These are phyloP conservation scores for Mamestra configurata DNA, from an alignment of 1,140 invertebrate species.

Conservation along the genomic window DNA sequence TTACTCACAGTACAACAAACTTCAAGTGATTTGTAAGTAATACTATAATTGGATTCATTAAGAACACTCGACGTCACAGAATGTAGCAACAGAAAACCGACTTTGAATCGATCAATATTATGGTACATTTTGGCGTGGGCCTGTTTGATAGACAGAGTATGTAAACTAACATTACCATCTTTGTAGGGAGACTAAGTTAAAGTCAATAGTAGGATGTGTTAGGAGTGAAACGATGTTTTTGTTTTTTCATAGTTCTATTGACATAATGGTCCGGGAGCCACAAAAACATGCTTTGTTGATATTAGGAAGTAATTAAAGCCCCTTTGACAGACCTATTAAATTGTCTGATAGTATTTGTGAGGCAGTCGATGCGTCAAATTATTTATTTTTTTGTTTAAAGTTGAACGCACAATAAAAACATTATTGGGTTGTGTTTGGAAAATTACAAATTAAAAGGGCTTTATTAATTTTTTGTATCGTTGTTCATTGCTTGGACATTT, in stretches of 20 bases:
- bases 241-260: slow-evolving; percentile 61
- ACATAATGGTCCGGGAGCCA: slow-evolving; percentile 68
- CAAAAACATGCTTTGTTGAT: slow-evolving; percentile 80
- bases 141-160: not conserved
- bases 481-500: not conserved
- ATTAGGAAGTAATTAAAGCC: slow-evolving; percentile 83
- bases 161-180: slow-evolving; percentile 3
- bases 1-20: slow-evolving; percentile 16
- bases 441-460: slow-evolving; percentile 4
- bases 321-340: slow-evolving; percentile 76
- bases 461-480: slow-evolving; percentile 17
- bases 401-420: slow-evolving; percentile 5
- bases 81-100: not conserved
- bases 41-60: slow-evolving; percentile 52
- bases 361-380: slow-evolving; percentile 68
- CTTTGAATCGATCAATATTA: not conserved
- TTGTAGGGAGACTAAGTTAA: slow-evolving; percentile 19
- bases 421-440: slow-evolving; percentile 20
- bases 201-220: slow-evolving; percentile 51
- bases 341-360: slow-evolving; percentile 64
- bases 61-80: not conserved
- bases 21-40: slow-evolving; percentile 45
- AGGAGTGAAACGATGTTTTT: slow-evolving; percentile 45
- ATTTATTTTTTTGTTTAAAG: slow-evolving; percentile 46
- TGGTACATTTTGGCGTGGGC: not conserved